Evolutionary conservation across 2,113 vertebrate genomes (phyloP).

Genomic region (Dasyprocta punctata): DNA sequence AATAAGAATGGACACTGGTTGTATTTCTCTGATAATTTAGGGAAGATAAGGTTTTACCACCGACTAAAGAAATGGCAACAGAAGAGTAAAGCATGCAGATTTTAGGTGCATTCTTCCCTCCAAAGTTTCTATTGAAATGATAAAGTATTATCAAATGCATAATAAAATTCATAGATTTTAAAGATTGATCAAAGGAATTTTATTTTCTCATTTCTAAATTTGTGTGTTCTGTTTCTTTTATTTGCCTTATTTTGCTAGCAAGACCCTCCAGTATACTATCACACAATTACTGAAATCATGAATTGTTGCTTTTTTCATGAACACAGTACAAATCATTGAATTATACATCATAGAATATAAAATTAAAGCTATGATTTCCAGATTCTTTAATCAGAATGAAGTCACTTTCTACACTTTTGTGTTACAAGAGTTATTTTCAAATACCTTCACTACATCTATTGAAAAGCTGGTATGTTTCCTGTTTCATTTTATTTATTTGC

Average conservation of each 20-base stretch:
- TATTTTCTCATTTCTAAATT: not conserved
- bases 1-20: not conserved
- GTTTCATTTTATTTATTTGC: not conserved
- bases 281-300: not conserved
- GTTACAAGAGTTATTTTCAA: not conserved
- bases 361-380: not conserved
- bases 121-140: not conserved
- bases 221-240: not conserved
- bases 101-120: not conserved
- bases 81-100: too few species aligned
- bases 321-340: not conserved
- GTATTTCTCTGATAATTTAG: not conserved
- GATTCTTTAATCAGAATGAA: not conserved
- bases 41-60: not conserved
- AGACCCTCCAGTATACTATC: not conserved
- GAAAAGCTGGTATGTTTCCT: not conserved
- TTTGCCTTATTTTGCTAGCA: too few species aligned
- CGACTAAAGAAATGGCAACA: not conserved
- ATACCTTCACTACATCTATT: not conserved
- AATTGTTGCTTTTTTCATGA: not conserved
- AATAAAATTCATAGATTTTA: not conserved
- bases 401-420: not conserved
- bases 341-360: not conserved
- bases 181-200: not conserved
- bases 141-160: not conserved